Conservation (phyloP, 1,140 invertebrate species). For the Odontomachus brunneus region DNA sequence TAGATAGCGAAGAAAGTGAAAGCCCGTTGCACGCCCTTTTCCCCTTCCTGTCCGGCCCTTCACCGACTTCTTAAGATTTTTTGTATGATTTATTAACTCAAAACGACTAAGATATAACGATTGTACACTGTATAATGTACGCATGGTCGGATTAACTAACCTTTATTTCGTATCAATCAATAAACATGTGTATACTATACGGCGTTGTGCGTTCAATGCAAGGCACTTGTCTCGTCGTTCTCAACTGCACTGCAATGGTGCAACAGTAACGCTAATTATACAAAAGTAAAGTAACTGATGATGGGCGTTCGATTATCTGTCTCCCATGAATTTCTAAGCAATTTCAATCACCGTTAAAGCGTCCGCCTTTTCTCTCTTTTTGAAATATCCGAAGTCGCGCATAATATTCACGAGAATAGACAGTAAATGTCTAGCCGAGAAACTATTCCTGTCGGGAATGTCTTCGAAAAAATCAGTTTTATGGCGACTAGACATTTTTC, state of each 20-base stretch:
- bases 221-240: conserved; percentile 60
- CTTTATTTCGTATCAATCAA: conserved; percentile 83
- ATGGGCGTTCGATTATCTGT: conserved; percentile 23
- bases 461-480: too few species aligned
- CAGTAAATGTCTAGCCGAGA: too few species aligned
- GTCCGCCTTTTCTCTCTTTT: too few species aligned
- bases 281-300: conserved; percentile 44
- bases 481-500: too few species aligned
- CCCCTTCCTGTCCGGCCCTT: neutral
- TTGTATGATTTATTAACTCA: conserved; percentile 78
- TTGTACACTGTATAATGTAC: conserved; percentile 76
- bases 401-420: too few species aligned
- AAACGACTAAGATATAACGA: conserved; percentile 63
- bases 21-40: conserved; percentile 19
- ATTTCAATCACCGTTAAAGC: too few species aligned
- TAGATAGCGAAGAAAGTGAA: conserved; percentile 65
- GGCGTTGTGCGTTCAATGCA: conserved; percentile 73
- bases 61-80: conserved; percentile 66
- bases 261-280: conserved; percentile 60
- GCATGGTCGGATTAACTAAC: conserved; percentile 78
- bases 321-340: neutral
- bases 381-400: too few species aligned
- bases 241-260: conserved; percentile 53
- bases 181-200: conserved; percentile 81
- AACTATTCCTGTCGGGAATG: too few species aligned